phyloP scores from a whole-genome alignment of 2,797 vertebrate species.

The Rhynchonycteris naso region DNA sequence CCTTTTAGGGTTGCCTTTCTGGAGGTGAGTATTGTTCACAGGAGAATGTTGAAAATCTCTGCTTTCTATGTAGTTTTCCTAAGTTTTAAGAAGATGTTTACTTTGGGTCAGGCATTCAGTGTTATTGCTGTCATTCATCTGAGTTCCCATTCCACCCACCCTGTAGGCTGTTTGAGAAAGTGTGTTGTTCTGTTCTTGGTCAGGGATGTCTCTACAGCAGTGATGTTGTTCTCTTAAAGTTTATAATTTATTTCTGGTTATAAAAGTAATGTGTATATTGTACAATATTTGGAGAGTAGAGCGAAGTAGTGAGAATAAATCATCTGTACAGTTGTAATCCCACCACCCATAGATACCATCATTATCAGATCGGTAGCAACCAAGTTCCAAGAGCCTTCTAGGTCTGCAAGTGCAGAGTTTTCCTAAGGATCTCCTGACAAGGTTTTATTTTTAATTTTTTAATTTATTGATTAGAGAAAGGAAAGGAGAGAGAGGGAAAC shows the following conservation, averaged over 20 bases:
- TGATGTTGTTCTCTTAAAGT: neutral
- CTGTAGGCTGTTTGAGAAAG: neutral
- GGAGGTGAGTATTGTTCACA: neutral
- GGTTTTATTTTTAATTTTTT: too few species aligned
- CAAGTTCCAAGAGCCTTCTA: neutral
- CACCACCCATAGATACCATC: neutral
- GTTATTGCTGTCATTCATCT: neutral
- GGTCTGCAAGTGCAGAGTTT: neutral
- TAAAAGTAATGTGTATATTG: neutral
- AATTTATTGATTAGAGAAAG: too few species aligned
- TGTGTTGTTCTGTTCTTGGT: neutral
- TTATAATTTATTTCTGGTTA: neutral
- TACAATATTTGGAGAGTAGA: conserved; percentile 25
- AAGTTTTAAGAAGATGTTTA: neutral
- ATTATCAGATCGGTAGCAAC: neutral
- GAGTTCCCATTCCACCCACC: neutral
- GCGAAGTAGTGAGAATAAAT: neutral
- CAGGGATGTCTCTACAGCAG: neutral
- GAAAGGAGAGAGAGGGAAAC: too few species aligned
- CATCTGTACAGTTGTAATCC: neutral
- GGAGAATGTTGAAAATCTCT: neutral
- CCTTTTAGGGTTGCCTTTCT: conserved; percentile 5
- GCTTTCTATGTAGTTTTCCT: conserved; percentile 3
- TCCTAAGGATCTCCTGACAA: neutral
- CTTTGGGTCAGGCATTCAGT: neutral